Percentiles rank a stretch among this genome's conserved stretches.
These are phyloP conservation scores for Osmerus mordax DNA, from an alignment of 2,113 vertebrate genomes.

Conservation along the genomic window DNA sequence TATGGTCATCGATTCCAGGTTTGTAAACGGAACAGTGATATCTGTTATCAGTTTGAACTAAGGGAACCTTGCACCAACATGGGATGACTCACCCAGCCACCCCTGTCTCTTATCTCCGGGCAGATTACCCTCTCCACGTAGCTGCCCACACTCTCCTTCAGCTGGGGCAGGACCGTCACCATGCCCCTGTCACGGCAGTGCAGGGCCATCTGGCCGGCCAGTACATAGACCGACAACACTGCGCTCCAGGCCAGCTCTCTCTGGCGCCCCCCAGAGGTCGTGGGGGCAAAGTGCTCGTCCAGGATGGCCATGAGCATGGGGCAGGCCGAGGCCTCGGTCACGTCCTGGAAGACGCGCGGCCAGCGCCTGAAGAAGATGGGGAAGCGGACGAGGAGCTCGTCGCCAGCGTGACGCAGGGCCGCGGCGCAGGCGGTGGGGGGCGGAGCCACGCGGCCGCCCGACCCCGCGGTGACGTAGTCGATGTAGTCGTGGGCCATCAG, in stretches of 20 bases:
- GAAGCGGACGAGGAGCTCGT: constrained; percentile 68
- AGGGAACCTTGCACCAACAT: not conserved
- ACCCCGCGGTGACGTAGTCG: constrained; percentile 63
- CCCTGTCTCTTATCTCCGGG: constrained; percentile 66
- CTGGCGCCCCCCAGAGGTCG: constrained; percentile 30
- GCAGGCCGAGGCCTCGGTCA: constrained; percentile 64
- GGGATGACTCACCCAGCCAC: constrained; percentile 69
- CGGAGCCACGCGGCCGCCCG: constrained; percentile 30
- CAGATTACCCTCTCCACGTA: constrained; percentile 74
- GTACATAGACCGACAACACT: constrained; percentile 71
- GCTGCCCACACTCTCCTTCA: constrained; percentile 66
- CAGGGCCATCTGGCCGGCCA: constrained; percentile 74
- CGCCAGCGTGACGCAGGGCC: constrained; percentile 66
- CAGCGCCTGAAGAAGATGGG: constrained; percentile 77
- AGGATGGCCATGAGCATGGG: constrained; percentile 62
- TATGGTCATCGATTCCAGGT: not conserved
- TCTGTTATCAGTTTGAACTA: not conserved
- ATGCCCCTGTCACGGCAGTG: constrained; percentile 69
- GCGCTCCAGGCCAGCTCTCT: constrained; percentile 71
- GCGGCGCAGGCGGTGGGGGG: constrained; percentile 55
- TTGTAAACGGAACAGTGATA: not conserved
- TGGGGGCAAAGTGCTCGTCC: constrained; percentile 69
- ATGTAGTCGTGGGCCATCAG: constrained; percentile 70
- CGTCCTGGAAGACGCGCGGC: constrained; percentile 72
- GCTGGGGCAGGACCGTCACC: constrained; percentile 53